Percentiles rank a stretch among this genome's conserved stretches.
Conservation (phyloP, 2,113 vertebrate genomes). For the Cochlearius cochlearius region DNA sequence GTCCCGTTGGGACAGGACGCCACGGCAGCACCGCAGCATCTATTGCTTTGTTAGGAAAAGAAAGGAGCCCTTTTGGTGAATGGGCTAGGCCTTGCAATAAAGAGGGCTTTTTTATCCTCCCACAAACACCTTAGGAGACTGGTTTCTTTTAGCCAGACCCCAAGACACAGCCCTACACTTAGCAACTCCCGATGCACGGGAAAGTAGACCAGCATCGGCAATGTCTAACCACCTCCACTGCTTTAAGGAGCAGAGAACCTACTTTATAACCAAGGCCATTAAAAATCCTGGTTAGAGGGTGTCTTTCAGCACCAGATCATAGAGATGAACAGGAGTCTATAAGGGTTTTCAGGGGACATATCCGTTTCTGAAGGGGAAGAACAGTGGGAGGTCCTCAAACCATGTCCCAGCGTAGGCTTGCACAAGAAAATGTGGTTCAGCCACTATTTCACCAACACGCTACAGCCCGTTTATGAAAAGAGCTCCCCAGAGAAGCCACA, state of each 20-base stretch:
- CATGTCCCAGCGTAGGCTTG: not conserved
- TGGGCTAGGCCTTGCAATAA: not conserved
- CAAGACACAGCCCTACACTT: not conserved
- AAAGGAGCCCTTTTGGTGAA: not conserved
- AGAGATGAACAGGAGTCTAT: not conserved
- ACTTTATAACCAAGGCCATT: not conserved
- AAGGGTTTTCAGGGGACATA: not conserved
- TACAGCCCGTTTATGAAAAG: not conserved
- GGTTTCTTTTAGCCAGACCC: not conserved
- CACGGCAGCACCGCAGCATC: fast-evolving
- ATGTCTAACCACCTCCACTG: not conserved
- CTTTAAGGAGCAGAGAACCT: not conserved
- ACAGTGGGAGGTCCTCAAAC: not conserved
- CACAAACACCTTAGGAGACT: not conserved
- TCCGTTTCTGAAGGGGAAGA: not conserved
- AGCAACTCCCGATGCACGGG: fast-evolving
- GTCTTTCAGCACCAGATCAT: not conserved
- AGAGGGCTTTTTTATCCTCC: not conserved
- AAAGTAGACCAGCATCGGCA: not conserved
- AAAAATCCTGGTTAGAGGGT: not conserved
- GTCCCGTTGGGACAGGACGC: not conserved
- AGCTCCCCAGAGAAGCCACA: not conserved
- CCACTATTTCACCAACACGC: not conserved
- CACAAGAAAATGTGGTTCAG: not conserved
- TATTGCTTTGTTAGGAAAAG: not conserved